Percentiles rank a stretch among this genome's conserved stretches.
Conservation (phyloP, 2,113 vertebrate species). For the Trichomycterus rosablanca region DNA sequence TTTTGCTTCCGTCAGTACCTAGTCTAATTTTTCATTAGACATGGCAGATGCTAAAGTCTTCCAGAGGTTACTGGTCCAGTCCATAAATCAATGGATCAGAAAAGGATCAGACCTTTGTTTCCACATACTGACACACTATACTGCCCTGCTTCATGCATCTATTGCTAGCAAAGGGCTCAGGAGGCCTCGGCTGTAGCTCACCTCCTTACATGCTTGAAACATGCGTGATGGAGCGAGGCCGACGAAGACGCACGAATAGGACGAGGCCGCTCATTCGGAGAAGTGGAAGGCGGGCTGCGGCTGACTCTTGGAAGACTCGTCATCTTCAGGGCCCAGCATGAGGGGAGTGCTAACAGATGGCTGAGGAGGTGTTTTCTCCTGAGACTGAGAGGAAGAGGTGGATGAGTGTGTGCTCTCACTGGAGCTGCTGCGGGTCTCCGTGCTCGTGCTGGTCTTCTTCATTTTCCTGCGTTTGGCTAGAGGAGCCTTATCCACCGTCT, state of each 20-base stretch:
- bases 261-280: conserved; percentile 44
- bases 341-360: conserved; percentile 51
- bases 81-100: conserved; percentile 13
- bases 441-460: conserved; percentile 98
- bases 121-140: conserved; percentile 2
- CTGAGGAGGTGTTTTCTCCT: conserved; percentile 76
- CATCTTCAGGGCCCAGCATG: conserved; percentile 49
- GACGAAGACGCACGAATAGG: not conserved
- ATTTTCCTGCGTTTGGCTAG: conserved; percentile 93
- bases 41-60: conserved; percentile 10
- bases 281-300: conserved; percentile 60
- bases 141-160: conserved; percentile 12
- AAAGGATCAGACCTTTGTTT: not conserved
- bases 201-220: not conserved
- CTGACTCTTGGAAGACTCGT: conserved; percentile 37
- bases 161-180: conserved; percentile 31
- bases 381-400: conserved; percentile 83
- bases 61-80: conserved; percentile 11
- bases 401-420: conserved; percentile 95
- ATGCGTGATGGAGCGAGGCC: conserved; percentile 6
- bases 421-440: conserved; percentile 95
- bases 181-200: not conserved
- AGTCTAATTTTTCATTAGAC: conserved; percentile 14
- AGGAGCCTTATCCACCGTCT: conserved; percentile 84
- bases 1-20: not conserved